Conservation (phyloP, 2,113 vertebrate genomes). For the Labrus mixtus region DNA sequence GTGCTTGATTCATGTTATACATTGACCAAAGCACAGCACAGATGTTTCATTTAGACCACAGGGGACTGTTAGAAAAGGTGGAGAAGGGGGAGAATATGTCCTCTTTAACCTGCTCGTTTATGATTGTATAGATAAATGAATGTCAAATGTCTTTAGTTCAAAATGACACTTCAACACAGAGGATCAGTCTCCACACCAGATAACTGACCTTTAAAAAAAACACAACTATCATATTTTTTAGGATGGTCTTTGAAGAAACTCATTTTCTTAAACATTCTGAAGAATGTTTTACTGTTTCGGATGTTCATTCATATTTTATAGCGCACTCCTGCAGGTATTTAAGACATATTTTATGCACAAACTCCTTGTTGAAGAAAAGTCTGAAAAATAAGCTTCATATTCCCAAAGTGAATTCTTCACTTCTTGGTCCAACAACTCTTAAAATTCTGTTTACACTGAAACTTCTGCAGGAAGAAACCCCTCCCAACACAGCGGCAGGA, state of each 20-base stretch:
- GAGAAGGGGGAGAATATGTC: too few species aligned
- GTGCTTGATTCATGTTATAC: too few species aligned
- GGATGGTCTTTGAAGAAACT: too few species aligned
- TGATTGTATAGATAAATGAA: too few species aligned
- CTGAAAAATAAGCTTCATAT: background rate
- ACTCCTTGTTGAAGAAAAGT: background rate
- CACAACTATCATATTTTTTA: too few species aligned
- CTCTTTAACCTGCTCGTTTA: too few species aligned
- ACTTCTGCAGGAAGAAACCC: slow-evolving; percentile 52
- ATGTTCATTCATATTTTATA: background rate
- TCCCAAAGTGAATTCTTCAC: slow-evolving; percentile 34
- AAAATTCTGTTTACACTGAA: slow-evolving; percentile 49
- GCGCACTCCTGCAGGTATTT: slow-evolving; percentile 3
- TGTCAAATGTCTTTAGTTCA: too few species aligned
- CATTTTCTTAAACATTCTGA: background rate
- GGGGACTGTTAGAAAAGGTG: too few species aligned
- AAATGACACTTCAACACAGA: too few species aligned
- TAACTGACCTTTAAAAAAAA: background rate
- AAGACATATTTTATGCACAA: background rate
- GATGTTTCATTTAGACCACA: too few species aligned
- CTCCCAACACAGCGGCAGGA: slow-evolving; percentile 53
- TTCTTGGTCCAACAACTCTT: slow-evolving; percentile 35
- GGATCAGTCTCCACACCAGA: background rate
- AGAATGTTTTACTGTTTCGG: background rate
- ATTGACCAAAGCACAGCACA: too few species aligned